Conservation (phyloP, 1,140 invertebrate species). For the Homalodisca vitripennis region DNA sequence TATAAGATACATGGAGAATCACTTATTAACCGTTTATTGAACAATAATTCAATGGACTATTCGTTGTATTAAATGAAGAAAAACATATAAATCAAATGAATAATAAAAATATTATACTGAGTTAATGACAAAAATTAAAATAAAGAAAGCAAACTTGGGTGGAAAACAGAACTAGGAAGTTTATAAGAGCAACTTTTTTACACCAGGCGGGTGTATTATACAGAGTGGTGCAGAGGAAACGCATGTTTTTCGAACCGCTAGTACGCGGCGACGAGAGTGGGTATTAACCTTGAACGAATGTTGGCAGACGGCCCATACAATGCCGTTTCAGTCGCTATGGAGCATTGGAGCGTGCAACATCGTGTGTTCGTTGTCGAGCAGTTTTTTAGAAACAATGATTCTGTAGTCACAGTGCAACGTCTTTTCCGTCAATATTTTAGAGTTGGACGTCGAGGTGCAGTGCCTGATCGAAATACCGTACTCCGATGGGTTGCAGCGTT, state of each 20-base stretch:
- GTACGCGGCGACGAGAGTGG: conserved; percentile 10
- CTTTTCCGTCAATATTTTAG: conserved; percentile 31
- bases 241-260: conserved; percentile 29
- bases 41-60: too few relatives aligned
- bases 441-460: conserved; percentile 27
- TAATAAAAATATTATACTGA: too few relatives aligned
- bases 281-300: conserved; percentile 20
- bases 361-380: conserved; percentile 22
- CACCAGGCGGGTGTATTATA: too few relatives aligned
- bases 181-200: too few relatives aligned
- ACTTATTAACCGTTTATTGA: too few relatives aligned
- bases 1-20: too few relatives aligned
- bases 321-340: conserved; percentile 34
- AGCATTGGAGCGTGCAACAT: conserved; percentile 30
- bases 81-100: too few relatives aligned
- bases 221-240: conserved; percentile 20
- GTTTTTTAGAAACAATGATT: conserved; percentile 29
- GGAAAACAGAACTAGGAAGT: too few relatives aligned
- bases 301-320: conserved; percentile 25
- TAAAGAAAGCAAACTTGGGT: too few relatives aligned
- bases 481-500: conserved; percentile 35
- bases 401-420: conserved; percentile 30
- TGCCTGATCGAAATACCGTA: conserved; percentile 33
- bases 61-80: too few relatives aligned
- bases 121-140: too few relatives aligned